Conservation (phyloP, 2,888 invertebrate genomes). For the Noctua fimbriata region DNA sequence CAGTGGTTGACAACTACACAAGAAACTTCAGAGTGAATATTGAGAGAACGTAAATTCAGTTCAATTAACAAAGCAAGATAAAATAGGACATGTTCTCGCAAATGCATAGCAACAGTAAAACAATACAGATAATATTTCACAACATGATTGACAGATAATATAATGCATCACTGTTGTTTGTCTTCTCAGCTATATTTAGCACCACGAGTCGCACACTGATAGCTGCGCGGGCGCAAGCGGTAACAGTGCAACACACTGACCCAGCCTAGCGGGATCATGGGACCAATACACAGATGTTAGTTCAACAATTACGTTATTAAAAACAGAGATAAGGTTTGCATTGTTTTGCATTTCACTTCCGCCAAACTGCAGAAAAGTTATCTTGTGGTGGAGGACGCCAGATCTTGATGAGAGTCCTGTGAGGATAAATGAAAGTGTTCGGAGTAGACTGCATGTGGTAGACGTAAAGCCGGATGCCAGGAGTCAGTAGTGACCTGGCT, state of each 20-base stretch:
- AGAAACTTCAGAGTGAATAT: neutral
- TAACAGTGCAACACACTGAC: slow-evolving; percentile 55
- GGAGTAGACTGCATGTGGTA: neutral
- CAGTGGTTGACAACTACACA: neutral
- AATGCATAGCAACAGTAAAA: slow-evolving; percentile 32
- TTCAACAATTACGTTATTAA: neutral
- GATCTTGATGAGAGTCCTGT: neutral
- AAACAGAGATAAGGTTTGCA: slow-evolving; percentile 1
- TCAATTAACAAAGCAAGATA: neutral
- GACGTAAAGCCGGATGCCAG: neutral
- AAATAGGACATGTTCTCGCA: slow-evolving; percentile 10
- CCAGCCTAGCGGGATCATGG: slow-evolving; percentile 39
- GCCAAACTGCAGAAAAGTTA: neutral
- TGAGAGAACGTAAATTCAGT: neutral
- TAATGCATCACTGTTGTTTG: slow-evolving; percentile 19
- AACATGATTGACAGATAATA: slow-evolving; percentile 34
- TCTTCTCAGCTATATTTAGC: slow-evolving; percentile 23
- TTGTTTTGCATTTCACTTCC: neutral
- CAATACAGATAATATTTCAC: slow-evolving; percentile 24
- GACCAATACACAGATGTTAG: slow-evolving; percentile 3
- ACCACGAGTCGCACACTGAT: slow-evolving; percentile 32
- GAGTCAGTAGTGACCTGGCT: neutral
- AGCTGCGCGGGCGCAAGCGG: slow-evolving; percentile 26
- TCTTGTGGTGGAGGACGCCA: neutral
- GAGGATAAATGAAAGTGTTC: neutral